Base-by-base conservation (phyloP, 2,797 vertebrate species). In the Spinus olivaceus region DNA sequence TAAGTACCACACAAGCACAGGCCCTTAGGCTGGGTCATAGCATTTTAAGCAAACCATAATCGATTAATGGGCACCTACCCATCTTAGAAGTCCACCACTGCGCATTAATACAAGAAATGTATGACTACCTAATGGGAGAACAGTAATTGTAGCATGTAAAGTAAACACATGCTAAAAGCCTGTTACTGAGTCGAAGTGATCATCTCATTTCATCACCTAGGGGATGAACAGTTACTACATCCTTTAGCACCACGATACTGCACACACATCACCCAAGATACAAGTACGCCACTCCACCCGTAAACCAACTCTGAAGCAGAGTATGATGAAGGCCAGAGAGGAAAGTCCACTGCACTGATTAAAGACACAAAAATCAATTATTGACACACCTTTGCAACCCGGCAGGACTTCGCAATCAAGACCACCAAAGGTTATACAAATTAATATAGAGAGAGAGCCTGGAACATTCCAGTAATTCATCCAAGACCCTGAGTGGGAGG, bases 381-480 rank as follows among this genome's bases (percentile, higher is more conserved):
- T 1, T n/a, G 22, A 42, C 42, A 35, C 49, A 56, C 19, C 79
- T 86, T 1, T 24, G 42, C 49, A 76, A 64, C 32, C 22, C 14
- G 2, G 51, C 49, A 80, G 41, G 37, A 17, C 64, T 51, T 80
- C 67, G 28, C 47, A 64, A 56, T 13, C 82, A 5, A 2, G 25
- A 59, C 65, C 73, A 35, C 12, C 76, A 6, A 56, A 37, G 56
- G 7, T 56, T 27, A 74, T 3, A 63, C 1, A 81, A 72, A 82
- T 82, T 70, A 44, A 67, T 5, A 71, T 0, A 14, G 0, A 59
- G 8, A 47, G 23, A 47, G 22, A 65, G 71, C 60, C 65, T 86
- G 77, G 95, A 96, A 96, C 80, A 49, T 96, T 96, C 96, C 81
- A 92, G 77, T 39, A 80, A 90, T 35, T 49, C 82, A 90, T 3